Base-by-base conservation (phyloP, 2,113 vertebrate species). In the Lichenostomus cassidix region DNA sequence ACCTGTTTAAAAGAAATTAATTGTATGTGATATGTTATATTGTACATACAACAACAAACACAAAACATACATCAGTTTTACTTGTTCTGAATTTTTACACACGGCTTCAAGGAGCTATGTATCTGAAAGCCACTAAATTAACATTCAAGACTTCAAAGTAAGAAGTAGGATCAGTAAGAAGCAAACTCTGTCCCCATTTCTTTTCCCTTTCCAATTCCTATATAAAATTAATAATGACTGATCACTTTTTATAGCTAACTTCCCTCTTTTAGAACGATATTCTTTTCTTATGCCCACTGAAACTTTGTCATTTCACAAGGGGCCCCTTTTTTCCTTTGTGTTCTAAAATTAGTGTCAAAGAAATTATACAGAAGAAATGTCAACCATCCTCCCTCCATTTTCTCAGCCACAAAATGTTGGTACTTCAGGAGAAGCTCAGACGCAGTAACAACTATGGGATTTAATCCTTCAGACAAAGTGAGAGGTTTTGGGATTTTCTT, bases 1-100 rank as follows among this genome's bases (percentile, higher is more conserved):
- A 94, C 98, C 99, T 99, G 97, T 91, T 59, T 89, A 55, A 91
- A 71, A 95, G 39, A 97, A 79, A 97, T 7, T 25, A n/a, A n/a
- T n/a, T n/a, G n/a, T n/a, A n/a, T n/a, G n/a, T 71, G 75, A 39
- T 28, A 64, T 1, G 3, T 78, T 41, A 80, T 13, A 3, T 28
- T 60, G 23, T 28, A 63, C 39, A 42, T 49, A 10, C 4, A 83
- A 15, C 7, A 3, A 24, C 49, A 60, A 67, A 55, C 85, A 37
- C 31, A 83, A 70, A 83, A 62, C 13, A 74, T 74, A 29, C 9
- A 22, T 18, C 24, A 69, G 15, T 63, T 79, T 82, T 35, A 83
- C 42, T 33, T 55, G 12, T 64, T 87, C 49, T 83, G 60, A 77
- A 6, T 74, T 91, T 83, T 67, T 55, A 37, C 33, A 50, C 23